Evolutionary conservation across 2,797 vertebrate genomes (phyloP), one percentile per base, ranked within the genome.

Genomic region (Myotis pilosus): DNA sequence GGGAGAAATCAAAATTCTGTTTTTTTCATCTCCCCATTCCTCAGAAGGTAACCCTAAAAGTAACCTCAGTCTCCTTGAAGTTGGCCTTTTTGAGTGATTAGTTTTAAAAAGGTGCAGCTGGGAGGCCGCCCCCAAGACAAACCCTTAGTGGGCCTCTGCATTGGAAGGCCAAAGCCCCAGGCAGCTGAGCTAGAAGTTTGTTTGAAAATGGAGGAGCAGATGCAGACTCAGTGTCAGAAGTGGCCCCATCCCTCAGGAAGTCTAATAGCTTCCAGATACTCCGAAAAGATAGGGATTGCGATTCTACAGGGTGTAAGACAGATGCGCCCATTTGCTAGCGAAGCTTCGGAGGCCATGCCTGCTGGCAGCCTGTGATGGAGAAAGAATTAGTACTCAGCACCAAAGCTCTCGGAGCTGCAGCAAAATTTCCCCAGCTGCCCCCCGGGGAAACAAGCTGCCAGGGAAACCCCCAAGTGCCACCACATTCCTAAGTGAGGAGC

Each of bases 341-440:
- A 3, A 38, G 16, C 78, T 66, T 91, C 68, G 55, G 71, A 49
- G 25, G 30, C 30, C 22, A 75, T 25, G 25, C 68, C 57, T 92
- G 60, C 47, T 87, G 76, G 92, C 75, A 78, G 66, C 64, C 87
- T 66, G 19, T 25, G 60, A 89, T 10, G 7, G 2, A 66, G 76
- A 78, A 91, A 91, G 66, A 90, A 90, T 88, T 75, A 80, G 57
- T 64, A 84, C 41, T 80, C 82, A 95, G 57, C 49, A 90, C 44
- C 57, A 83, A 93, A 78, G 41, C 60, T 90, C 30, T 57, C 20
- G 55, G 71, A 93, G 47, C 79, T 90, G 38, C 94, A 91, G 80
- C 84, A 71, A 84, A 87, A 90, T 94, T 33, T 79, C 38, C 41
- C 87, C 78, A 90, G 74, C 89, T 86, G 76, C 33, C 84, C 28